Evolutionary conservation across 2,113 vertebrate species (phyloP).

Genomic region (Loxodonta africana): DNA sequence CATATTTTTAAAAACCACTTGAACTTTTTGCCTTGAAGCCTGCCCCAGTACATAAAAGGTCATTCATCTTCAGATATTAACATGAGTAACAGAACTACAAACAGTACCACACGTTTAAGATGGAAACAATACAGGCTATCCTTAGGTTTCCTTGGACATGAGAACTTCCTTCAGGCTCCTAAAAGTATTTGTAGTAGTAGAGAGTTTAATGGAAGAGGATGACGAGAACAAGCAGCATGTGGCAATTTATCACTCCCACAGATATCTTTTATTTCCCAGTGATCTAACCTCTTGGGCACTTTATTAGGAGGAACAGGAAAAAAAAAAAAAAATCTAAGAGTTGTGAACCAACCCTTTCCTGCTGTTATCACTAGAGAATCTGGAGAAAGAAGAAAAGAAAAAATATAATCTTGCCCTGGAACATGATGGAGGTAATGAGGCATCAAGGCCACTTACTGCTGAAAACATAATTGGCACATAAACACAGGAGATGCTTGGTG

Average conservation of each 20-base stretch:
- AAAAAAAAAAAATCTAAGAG: neutral
- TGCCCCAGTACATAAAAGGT: neutral
- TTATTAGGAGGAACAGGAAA: slow-evolving; percentile 49
- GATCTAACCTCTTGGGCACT: slow-evolving; percentile 54
- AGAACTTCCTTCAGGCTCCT: slow-evolving; percentile 1
- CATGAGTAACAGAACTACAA: neutral
- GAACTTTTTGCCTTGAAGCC: neutral
- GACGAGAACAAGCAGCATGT: neutral
- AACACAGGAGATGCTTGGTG: slow-evolving; percentile 49
- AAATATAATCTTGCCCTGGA: slow-evolving; percentile 70
- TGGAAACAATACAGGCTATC: neutral
- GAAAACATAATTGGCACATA: slow-evolving; percentile 70
- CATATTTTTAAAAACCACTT: neutral
- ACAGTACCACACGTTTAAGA: neutral
- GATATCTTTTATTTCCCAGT: slow-evolving; percentile 44
- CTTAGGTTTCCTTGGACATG: neutral
- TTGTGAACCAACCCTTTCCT: slow-evolving; percentile 60
- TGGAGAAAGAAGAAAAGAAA: slow-evolving; percentile 69
- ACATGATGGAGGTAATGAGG: slow-evolving; percentile 71
- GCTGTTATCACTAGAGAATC: slow-evolving; percentile 73
- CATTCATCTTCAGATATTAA: neutral
- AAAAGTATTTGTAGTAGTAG: neutral
- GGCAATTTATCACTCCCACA: neutral
- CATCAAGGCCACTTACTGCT: slow-evolving; percentile 76
- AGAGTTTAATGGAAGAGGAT: neutral